A percentile compares a stretch with the other conserved stretches of the same genome.
Evolutionary conservation across 2,888 invertebrate genomes (phyloP).

Genomic region (Hypercompe scribonia): DNA sequence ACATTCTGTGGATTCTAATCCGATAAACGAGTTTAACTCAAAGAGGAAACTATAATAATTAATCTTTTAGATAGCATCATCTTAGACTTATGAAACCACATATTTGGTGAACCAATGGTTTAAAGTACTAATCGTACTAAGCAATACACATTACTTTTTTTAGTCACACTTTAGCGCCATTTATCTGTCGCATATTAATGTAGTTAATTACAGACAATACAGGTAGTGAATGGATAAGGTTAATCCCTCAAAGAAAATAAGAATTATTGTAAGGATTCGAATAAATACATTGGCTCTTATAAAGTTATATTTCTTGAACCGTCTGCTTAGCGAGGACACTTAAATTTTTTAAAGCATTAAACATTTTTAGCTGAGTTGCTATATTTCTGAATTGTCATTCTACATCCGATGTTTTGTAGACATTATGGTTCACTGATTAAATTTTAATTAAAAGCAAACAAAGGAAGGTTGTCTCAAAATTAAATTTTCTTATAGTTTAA

Average conservation of each 20-base stretch:
- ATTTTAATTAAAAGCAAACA: conserved; percentile 14
- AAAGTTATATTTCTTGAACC: not conserved
- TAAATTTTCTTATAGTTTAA: conserved; percentile 13
- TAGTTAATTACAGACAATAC: no score
- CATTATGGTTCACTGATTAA: conserved; percentile 4
- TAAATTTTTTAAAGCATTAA: not conserved
- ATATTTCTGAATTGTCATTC: not conserved
- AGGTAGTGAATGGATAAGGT: no score
- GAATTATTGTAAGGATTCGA: not conserved
- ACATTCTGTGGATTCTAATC: not conserved
- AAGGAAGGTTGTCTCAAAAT: not conserved
- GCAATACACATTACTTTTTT: no score
- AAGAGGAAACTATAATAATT: not conserved
- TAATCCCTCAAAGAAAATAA: not conserved
- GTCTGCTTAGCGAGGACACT: not conserved
- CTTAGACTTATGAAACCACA: not conserved
- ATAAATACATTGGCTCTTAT: not conserved
- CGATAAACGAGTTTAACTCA: not conserved
- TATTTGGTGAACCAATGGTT: not conserved
- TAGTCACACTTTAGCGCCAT: no score
- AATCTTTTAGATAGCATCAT: not conserved
- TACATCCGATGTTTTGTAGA: not conserved
- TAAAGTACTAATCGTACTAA: not conserved
- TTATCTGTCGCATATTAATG: no score
- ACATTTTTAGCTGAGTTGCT: not conserved